These are phyloP conservation scores for Chloroceryle aenea DNA, from an alignment of 2,113 vertebrate genomes.

Conservation along the genomic window DNA sequence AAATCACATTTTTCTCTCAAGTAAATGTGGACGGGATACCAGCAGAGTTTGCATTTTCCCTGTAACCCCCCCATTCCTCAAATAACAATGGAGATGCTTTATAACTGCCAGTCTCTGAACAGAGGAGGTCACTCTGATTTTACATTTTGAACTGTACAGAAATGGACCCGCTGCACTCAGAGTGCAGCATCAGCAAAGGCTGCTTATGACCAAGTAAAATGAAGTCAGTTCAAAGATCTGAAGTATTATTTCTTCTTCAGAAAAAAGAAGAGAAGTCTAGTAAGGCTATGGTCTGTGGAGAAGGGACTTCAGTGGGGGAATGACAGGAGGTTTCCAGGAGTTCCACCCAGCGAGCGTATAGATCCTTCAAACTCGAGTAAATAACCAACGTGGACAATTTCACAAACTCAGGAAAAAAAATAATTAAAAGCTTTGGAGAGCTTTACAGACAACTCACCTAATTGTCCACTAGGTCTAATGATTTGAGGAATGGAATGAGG, in stretches of 20 bases:
- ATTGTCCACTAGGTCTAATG: background rate
- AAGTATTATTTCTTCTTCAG: background rate
- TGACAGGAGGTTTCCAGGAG: background rate
- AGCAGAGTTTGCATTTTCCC: background rate
- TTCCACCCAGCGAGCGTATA: background rate
- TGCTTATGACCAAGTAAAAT: background rate
- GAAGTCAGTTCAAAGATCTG: background rate
- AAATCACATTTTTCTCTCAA: background rate
- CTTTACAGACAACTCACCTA: slow-evolving; percentile 15
- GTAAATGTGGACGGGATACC: background rate
- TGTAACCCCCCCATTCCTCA: background rate
- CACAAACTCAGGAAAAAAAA: background rate
- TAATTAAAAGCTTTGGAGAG: background rate
- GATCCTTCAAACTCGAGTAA: background rate
- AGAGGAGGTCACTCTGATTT: background rate
- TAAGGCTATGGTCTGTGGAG: background rate
- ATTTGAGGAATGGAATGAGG: background rate
- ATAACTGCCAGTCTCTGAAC: background rate
- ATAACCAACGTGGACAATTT: background rate
- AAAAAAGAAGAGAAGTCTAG: background rate
- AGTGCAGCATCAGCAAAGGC: background rate
- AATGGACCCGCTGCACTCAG: background rate
- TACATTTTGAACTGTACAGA: background rate
- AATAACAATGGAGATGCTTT: background rate
- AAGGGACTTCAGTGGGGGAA: background rate